Conservation (phyloP, 2,888 invertebrate genomes). For the Acronicta alni region DNA sequence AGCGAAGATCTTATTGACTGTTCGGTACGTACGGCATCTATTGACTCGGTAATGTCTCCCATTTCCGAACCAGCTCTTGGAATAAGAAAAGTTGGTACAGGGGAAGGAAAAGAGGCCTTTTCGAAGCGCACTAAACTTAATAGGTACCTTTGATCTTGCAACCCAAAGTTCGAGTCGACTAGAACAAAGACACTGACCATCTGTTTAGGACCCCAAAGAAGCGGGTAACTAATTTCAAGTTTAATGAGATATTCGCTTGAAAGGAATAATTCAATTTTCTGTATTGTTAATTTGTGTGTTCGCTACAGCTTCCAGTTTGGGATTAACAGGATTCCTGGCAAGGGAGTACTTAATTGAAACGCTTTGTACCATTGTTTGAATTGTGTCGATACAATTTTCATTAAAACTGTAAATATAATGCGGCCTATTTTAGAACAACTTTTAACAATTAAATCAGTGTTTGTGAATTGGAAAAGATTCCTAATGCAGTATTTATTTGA, state of each 20-base stretch:
- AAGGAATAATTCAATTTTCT: constrained; percentile 81
- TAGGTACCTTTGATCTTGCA: constrained; percentile 83
- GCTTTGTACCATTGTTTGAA: constrained; percentile 52
- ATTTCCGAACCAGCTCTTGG: constrained; percentile 84
- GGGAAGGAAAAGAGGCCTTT: constrained; percentile 82
- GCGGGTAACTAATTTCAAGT: constrained; percentile 79
- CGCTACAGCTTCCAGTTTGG: constrained; percentile 46
- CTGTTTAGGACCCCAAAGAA: constrained; percentile 75
- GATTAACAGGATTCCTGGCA: constrained; percentile 68
- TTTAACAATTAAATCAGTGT: constrained; percentile 31
- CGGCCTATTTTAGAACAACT: constrained; percentile 37
- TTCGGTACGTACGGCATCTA: constrained; percentile 80
- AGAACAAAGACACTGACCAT: constrained; percentile 80
- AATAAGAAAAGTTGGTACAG: constrained; percentile 85
- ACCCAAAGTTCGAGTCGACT: constrained; percentile 83
- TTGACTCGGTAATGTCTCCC: constrained; percentile 87
- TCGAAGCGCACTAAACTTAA: constrained; percentile 80
- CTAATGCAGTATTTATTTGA: constrained; percentile 23
- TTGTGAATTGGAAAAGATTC: constrained; percentile 26
- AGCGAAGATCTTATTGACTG: constrained; percentile 82
- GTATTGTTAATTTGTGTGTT: constrained; percentile 64
- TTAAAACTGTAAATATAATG: constrained; percentile 39
- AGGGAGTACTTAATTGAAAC: constrained; percentile 59
- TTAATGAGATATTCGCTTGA: constrained; percentile 81
- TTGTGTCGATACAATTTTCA: constrained; percentile 53